phyloP scores from a whole-genome alignment of 2,888 invertebrate species.

The Leucoma salicis region DNA sequence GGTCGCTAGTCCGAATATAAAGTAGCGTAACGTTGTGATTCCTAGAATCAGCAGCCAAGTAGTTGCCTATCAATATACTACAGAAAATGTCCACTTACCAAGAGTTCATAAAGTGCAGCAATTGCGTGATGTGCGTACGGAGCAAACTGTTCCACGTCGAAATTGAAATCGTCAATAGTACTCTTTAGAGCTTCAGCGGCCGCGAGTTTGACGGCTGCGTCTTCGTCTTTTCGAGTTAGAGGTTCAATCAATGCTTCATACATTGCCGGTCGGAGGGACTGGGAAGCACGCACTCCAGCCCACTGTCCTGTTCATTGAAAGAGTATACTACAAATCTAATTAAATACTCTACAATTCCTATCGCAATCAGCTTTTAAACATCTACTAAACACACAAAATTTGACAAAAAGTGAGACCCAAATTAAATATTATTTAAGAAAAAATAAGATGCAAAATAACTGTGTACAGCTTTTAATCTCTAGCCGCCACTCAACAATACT shows the following conservation, averaged over 20 bases:
- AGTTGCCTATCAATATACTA: too few relatives aligned
- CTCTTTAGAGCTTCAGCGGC: slow-evolving; percentile 92
- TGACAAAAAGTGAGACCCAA: too few relatives aligned
- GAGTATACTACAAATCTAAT: not conserved
- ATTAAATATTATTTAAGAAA: too few relatives aligned
- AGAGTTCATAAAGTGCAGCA: slow-evolving; percentile 89
- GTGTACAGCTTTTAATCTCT: too few relatives aligned
- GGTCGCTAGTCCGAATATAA: too few relatives aligned
- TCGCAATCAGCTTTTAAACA: too few relatives aligned
- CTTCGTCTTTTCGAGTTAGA: slow-evolving; percentile 85
- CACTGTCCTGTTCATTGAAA: slow-evolving; percentile 75
- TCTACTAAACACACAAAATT: too few relatives aligned
- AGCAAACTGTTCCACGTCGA: slow-evolving; percentile 92
- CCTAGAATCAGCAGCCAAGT: too few relatives aligned
- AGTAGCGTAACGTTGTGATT: too few relatives aligned
- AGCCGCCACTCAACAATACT: too few relatives aligned
- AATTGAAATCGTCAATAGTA: slow-evolving; percentile 96
- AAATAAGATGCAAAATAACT: too few relatives aligned
- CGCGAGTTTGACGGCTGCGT: slow-evolving; percentile 93
- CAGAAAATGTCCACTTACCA: slow-evolving; percentile 81
- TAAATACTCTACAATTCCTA: too few relatives aligned
- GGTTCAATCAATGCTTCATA: slow-evolving; percentile 90
- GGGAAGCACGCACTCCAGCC: slow-evolving; percentile 91
- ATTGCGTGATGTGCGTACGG: slow-evolving; percentile 91
- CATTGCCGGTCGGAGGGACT: slow-evolving; percentile 89